phyloP scores from a whole-genome alignment of 2,888 invertebrate genomes.

The Melipona bicolor region DNA sequence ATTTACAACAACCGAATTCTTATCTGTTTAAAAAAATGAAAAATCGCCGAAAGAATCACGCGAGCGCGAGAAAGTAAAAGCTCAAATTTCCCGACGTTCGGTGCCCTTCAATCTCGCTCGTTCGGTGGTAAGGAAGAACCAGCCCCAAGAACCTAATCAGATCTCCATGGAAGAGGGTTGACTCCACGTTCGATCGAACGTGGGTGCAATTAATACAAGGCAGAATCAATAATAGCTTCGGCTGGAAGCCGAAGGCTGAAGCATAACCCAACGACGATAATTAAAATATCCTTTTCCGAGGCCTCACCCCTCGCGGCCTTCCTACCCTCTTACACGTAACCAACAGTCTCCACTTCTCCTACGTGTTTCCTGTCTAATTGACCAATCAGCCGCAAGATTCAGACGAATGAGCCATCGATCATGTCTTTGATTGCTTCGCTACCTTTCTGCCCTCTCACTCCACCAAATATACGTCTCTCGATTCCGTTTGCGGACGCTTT shows the following conservation, averaged over 20 bases:
- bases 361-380: conserved; percentile 84
- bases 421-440: conserved; percentile 78
- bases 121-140: conserved; percentile 40
- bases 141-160: conserved; percentile 44
- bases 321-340: conserved; percentile 48
- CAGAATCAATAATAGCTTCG: conserved; percentile 75
- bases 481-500: background rate
- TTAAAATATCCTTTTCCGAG: conserved; percentile 82
- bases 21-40: too few species aligned
- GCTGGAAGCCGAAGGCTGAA: conserved; percentile 70
- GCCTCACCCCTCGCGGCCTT: conserved; percentile 68
- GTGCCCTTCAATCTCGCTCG: conserved; percentile 20
- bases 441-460: conserved; percentile 40
- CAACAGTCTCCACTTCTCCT: conserved; percentile 75
- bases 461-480: background rate
- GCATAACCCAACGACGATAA: conserved; percentile 78
- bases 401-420: conserved; percentile 82
- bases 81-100: background rate
- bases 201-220: conserved; percentile 80
- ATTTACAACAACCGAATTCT: too few species aligned
- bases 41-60: background rate
- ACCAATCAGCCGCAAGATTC: conserved; percentile 83
- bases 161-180: conserved; percentile 26
- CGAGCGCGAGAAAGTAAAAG: background rate
- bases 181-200: conserved; percentile 74